Evolutionary conservation across 2,113 vertebrate genomes (phyloP).

Genomic region (human (Homo sapiens)): GRCh38 chr5:12354001-12354500

Average conservation of each 20-base stretch:
- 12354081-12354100: background rate
- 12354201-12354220: background rate
- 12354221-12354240: background rate
- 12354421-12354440: too few relatives aligned
- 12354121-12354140: background rate
- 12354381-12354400: too few relatives aligned
- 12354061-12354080: background rate
- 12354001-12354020: background rate
- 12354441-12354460: too few relatives aligned
- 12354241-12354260: background rate
- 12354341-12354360: background rate
- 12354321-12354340: background rate
- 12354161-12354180: background rate
- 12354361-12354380: background rate
- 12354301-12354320: background rate
- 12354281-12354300: background rate
- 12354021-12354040: background rate
- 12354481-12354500: too few relatives aligned
- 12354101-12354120: background rate
- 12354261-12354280: background rate
- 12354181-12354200: background rate
- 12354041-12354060: background rate
- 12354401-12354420: too few relatives aligned
- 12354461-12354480: too few relatives aligned
- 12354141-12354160: background rate